phyloP scores from a whole-genome alignment of 1,140 invertebrate species.

The Steinernema khuongi region DNA sequence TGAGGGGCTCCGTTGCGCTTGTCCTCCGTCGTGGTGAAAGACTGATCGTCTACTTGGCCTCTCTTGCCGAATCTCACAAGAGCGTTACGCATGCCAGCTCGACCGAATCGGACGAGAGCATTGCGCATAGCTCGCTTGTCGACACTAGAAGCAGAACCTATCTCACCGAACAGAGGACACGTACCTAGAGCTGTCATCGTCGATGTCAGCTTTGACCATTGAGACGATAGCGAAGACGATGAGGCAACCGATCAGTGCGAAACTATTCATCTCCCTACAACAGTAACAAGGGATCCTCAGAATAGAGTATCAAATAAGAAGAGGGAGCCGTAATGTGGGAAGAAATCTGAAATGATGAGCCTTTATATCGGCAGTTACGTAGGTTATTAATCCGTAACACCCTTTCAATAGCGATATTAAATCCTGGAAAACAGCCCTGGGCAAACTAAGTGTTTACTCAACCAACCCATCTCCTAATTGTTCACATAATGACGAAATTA shows the following conservation, averaged over 20 bases:
- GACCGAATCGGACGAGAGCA: slow-evolving; percentile 36
- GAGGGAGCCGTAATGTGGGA: background rate
- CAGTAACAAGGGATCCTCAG: background rate
- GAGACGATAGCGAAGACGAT: background rate
- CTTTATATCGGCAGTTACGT: background rate
- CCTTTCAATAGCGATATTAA: background rate
- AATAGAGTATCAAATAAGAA: background rate
- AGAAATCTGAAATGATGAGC: background rate
- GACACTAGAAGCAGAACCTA: slow-evolving; percentile 18
- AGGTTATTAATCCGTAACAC: background rate
- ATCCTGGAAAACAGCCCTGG: background rate
- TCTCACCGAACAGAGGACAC: background rate
- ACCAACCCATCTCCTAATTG: background rate
- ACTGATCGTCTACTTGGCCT: slow-evolving; percentile 24
- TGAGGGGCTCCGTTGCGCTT: slow-evolving; percentile 41
- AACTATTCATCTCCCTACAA: background rate
- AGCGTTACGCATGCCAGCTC: slow-evolving; percentile 38
- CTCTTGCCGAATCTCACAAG: slow-evolving; percentile 29
- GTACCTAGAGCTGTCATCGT: background rate
- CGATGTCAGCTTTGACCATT: background rate
- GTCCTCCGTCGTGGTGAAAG: slow-evolving; percentile 25
- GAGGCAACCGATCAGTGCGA: background rate
- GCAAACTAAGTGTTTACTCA: background rate
- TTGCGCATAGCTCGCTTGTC: slow-evolving; percentile 43
- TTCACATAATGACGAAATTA: background rate